Percentiles rank a stretch among this genome's conserved stretches.
Conservation (phyloP, 2,797 vertebrate species). For the Smutsia gigantea region DNA sequence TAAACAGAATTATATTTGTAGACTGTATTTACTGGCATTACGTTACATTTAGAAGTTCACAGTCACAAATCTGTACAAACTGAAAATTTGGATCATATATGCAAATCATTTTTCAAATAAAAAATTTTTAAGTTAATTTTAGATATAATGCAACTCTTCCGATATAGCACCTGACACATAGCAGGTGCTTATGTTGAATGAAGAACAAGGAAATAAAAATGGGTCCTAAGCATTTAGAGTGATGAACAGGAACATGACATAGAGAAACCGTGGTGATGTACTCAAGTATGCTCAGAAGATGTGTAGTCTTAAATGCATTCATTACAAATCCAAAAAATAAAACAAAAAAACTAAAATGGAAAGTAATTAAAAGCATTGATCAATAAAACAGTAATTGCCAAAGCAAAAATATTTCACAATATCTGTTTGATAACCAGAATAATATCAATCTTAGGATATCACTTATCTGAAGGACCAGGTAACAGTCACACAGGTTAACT, state of each 20-base stretch:
- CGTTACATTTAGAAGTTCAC: background rate
- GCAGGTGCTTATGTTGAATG: background rate
- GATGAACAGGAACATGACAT: background rate
- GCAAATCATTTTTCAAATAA: conserved; percentile 13
- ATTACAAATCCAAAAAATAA: background rate
- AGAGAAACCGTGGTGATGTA: background rate
- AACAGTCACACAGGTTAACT: background rate
- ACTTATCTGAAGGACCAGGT: background rate
- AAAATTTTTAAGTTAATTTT: conserved; percentile 2
- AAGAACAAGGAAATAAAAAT: background rate
- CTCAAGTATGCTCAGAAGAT: background rate
- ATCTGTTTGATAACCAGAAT: conserved; percentile 7
- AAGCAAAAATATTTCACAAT: conserved; percentile 39
- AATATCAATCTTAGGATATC: background rate
- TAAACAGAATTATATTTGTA: background rate
- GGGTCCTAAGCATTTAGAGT: background rate
- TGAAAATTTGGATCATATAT: background rate
- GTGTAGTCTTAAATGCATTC: background rate
- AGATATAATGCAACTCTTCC: background rate
- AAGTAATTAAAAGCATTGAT: background rate
- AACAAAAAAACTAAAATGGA: background rate
- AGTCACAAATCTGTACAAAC: conserved; percentile 13
- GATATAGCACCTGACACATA: background rate
- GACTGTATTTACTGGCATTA: background rate
- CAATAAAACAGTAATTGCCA: background rate